Evolutionary conservation across 2,113 vertebrate species (phyloP).

Genomic region (Zosterops hypoxanthus): DNA sequence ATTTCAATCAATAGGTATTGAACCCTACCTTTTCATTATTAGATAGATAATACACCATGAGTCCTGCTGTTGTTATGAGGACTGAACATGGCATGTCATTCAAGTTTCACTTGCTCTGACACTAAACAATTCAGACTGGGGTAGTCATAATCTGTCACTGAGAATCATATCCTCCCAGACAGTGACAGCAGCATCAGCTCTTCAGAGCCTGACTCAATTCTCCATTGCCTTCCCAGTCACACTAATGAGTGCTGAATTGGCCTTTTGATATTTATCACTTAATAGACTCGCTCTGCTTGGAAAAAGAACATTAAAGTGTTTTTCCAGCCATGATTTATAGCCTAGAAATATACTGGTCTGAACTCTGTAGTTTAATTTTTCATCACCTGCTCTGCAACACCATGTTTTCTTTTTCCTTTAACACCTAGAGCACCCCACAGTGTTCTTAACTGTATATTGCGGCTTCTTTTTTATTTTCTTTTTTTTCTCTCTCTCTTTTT

Average conservation of each 20-base stretch:
- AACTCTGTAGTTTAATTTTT: neutral
- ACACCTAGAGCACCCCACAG: neutral
- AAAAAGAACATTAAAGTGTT: neutral
- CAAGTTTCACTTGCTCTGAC: neutral
- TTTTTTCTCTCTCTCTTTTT: too few species aligned
- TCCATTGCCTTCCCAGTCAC: neutral
- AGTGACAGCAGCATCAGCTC: neutral
- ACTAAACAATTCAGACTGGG: neutral
- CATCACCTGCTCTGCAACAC: neutral
- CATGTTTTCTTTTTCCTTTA: neutral
- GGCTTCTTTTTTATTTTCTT: neutral
- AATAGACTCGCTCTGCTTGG: neutral
- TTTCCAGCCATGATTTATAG: neutral
- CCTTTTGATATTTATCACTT: slow-evolving; percentile 21
- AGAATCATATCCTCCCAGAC: neutral
- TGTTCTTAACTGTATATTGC: neutral
- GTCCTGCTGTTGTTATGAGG: neutral
- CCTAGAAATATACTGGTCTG: neutral
- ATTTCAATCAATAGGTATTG: neutral
- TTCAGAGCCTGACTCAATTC: neutral
- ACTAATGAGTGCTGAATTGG: neutral
- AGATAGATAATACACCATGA: neutral
- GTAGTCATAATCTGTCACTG: fast-evolving
- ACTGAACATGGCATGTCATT: neutral
- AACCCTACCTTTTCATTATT: neutral